These are phyloP conservation scores for Ctena decussata DNA, from an alignment of 2,888 invertebrate species.

Conservation along the genomic window DNA sequence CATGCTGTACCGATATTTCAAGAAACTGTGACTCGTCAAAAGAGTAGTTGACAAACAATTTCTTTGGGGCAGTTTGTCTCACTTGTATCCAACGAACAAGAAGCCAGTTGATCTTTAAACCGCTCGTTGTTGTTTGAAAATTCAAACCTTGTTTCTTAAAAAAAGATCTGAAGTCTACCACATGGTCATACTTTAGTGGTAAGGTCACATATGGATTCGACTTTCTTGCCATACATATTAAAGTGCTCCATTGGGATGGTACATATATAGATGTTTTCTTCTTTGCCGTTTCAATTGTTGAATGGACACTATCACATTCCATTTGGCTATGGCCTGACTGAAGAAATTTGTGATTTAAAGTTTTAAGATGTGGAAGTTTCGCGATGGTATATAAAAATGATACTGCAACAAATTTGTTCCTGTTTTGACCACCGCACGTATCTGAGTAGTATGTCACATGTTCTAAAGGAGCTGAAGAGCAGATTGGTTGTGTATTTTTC, in stretches of 20 bases:
- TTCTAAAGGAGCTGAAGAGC: neutral
- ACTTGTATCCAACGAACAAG: slow-evolving; percentile 10
- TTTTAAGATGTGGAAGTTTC: neutral
- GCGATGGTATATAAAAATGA: neutral
- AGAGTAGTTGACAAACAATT: neutral
- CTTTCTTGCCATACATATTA: slow-evolving; percentile 13
- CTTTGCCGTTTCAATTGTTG: slow-evolving; percentile 18
- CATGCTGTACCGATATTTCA: neutral
- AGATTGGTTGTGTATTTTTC: neutral
- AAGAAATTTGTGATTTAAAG: slow-evolving; percentile 36
- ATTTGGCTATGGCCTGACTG: slow-evolving; percentile 48
- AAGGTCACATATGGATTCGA: slow-evolving; percentile 22
- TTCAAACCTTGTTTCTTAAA: neutral
- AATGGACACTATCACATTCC: slow-evolving; percentile 42
- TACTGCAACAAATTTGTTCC: slow-evolving; percentile 10
- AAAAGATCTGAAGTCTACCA: slow-evolving; percentile 7
- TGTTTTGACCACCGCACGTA: slow-evolving; percentile 12
- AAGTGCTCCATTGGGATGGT: neutral
- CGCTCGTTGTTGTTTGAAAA: neutral
- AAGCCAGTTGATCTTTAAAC: slow-evolving; percentile 10
- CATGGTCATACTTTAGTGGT: slow-evolving; percentile 11
- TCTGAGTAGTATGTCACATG: slow-evolving; percentile 17
- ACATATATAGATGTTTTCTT: neutral
- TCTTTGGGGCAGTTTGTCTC: neutral
- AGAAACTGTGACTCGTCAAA: slow-evolving; percentile 9